Conservation (phyloP, 2,113 vertebrate species). For the Salvelinus fontinalis region DNA sequence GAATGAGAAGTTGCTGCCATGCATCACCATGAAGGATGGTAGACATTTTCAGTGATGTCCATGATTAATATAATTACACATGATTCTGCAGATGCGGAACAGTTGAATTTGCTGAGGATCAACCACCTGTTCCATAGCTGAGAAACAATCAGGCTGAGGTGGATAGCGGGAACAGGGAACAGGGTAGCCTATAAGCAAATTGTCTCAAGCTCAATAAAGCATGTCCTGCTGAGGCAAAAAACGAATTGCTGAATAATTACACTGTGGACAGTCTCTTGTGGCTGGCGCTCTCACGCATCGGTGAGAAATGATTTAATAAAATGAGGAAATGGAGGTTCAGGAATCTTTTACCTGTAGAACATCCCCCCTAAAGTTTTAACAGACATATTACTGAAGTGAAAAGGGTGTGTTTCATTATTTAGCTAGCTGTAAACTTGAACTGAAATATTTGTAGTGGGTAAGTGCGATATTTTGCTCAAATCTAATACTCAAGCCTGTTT, state of each 20-base stretch:
- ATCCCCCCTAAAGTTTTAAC: not conserved
- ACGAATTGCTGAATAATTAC: conserved; percentile 61
- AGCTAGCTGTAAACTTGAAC: too few relatives aligned
- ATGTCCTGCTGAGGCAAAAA: conserved; percentile 42
- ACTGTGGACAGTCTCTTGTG: conserved; percentile 24
- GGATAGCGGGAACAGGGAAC: not conserved
- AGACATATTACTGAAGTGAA: too few relatives aligned
- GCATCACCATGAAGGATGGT: too few relatives aligned
- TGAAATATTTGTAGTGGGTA: too few relatives aligned
- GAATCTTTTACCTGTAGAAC: not conserved
- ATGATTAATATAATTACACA: not conserved
- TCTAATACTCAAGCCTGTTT: too few relatives aligned
- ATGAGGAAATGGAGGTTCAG: conserved; percentile 38
- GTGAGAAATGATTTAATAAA: conserved; percentile 44
- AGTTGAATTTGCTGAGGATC: not conserved
- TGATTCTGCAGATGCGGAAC: not conserved
- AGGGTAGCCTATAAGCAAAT: conserved; percentile 34
- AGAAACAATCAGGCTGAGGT: not conserved
- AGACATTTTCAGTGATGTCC: too few relatives aligned
- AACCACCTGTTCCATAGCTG: not conserved
- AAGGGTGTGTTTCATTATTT: too few relatives aligned
- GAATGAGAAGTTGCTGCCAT: not conserved
- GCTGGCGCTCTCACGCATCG: conserved; percentile 12
- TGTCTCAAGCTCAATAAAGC: conserved; percentile 55
- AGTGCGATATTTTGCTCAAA: too few relatives aligned